A percentile compares a stretch with the other conserved stretches of the same genome.
Conservation (phyloP, 2,113 vertebrate species). For the Nanorana parkeri region DNA sequence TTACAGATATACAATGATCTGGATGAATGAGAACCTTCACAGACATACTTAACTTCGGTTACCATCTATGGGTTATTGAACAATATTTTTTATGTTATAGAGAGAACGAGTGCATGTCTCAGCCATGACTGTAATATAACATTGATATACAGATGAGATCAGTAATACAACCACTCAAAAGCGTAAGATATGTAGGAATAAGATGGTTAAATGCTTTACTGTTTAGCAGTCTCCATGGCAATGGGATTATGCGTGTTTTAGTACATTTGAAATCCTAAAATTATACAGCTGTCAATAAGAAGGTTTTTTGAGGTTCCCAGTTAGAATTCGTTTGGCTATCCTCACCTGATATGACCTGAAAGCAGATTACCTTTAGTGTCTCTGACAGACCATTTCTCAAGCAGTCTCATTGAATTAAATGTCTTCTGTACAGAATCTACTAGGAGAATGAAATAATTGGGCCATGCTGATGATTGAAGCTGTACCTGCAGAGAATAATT, state of each 20-base stretch:
- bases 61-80: no score
- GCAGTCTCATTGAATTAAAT: constrained; percentile 13
- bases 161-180: no score
- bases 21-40: no score
- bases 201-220: not conserved
- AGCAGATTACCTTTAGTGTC: constrained; percentile 6
- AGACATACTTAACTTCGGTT: no score
- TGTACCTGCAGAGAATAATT: not conserved
- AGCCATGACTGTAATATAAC: no score
- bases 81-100: no score
- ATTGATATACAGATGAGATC: no score
- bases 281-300: constrained; percentile 10
- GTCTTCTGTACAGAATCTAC: not conserved
- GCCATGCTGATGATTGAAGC: not conserved
- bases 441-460: constrained; percentile 13
- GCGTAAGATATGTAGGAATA: no score
- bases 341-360: constrained; percentile 17
- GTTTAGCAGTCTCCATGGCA: constrained; percentile 19
- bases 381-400: constrained; percentile 10
- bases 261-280: constrained; percentile 6
- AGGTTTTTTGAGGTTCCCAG: constrained; percentile 9
- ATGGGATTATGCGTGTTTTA: not conserved
- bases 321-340: not conserved
- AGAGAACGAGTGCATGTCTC: no score
- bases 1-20: no score